Evolutionary conservation across 1,140 invertebrate species (phyloP), one percentile per base, ranked within the genome.

Genomic region (Pseudomyrmex dendroicus): DNA sequence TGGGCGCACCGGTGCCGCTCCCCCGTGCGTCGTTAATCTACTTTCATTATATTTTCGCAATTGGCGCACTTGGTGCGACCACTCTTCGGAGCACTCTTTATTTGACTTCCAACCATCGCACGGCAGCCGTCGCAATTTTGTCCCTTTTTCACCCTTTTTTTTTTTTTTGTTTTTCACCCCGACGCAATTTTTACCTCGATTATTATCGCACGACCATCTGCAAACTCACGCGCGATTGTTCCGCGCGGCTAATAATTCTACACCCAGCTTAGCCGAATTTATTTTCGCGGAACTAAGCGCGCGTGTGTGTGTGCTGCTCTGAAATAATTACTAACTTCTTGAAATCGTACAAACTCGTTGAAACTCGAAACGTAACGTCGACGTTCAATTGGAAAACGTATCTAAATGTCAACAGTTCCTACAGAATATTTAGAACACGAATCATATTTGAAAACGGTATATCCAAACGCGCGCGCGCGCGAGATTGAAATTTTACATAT

Each of bases 41-140:
- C 70, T 82, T 89, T 85, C 77, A 86, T 83, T 77, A 84, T 83
- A 86, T 84, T 87, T 90, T 90, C 68, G 59, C 83, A 84, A 90
- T 90, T 87, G 85, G 20, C 54, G 56, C 66, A 80, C 76, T 73
- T 46, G 59, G 50, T 50, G 44, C 52, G 63, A 25, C 52, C 70
- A 5, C 20, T 68, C 48, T 59, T 56, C 54, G 84, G 20, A 54
- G 46, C 72, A 66, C 50, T 85, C 84, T 74, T 86, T 83, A 62
- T 73, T 62, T 46, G 46, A 63, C 52, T 72, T 61, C 48, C 70
- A 59, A 52, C 57, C 66, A 9, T 85, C 25, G 50, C 13, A 44
- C 50, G 44, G 20, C 54, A 78, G 64, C 62, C 73, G 73, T 66
- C 67, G 76, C 76, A 57, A 70, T 57, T 68, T 68, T 48, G 0